Conservation (phyloP, 2,797 vertebrate species). For the Pseudochirops corinnae region DNA sequence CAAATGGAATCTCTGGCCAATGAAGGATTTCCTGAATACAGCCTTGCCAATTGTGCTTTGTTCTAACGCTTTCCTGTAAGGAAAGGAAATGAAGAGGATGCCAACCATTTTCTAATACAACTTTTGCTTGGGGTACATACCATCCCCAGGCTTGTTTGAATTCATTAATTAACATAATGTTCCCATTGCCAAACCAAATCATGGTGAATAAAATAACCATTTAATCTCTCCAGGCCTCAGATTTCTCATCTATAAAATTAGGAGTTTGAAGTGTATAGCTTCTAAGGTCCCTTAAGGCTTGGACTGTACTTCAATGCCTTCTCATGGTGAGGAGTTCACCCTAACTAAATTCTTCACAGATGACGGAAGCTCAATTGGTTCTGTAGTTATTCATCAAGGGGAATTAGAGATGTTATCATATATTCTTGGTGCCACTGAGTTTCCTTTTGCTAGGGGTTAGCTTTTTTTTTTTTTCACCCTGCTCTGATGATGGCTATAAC, state of each 20-base stretch:
- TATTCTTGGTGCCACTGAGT: neutral
- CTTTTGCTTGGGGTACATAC: neutral
- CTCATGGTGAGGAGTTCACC: neutral
- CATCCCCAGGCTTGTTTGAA: neutral
- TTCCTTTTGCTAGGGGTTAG: neutral
- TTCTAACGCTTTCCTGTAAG: neutral
- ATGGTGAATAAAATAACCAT: neutral
- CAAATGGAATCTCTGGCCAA: neutral
- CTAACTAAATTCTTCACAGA: neutral
- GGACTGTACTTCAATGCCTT: neutral
- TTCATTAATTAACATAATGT: neutral
- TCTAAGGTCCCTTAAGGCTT: neutral
- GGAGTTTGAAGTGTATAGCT: neutral
- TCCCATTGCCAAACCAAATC: neutral
- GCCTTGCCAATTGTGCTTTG: neutral
- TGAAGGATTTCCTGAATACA: constrained; percentile 1
- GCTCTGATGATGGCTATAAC: neutral
- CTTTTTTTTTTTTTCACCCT: neutral
- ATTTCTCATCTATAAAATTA: too few relatives aligned
- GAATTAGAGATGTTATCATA: neutral
- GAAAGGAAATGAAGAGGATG: neutral
- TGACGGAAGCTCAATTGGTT: neutral
- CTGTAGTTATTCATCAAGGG: neutral
- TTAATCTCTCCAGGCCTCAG: neutral
- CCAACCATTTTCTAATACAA: neutral